A percentile compares a stretch with the other conserved stretches of the same genome.
Evolutionary conservation across 2,113 vertebrate genomes (phyloP).

Genomic region (Neotragus moschatus): DNA sequence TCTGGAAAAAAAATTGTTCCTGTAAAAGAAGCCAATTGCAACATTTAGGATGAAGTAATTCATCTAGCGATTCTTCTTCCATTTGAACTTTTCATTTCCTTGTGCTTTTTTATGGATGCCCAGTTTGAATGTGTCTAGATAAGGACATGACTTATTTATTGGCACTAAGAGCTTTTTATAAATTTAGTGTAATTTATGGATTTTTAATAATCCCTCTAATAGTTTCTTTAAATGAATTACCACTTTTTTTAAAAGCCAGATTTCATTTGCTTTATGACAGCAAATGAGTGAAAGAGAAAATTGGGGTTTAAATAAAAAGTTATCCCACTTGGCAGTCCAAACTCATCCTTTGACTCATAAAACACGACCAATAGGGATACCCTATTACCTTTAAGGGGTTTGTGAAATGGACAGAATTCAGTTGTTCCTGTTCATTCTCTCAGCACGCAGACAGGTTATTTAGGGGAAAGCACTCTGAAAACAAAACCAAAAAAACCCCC

Average conservation of each 20-base stretch:
- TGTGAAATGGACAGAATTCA: slow-evolving; percentile 30
- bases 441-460: slow-evolving; percentile 8
- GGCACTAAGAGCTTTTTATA: slow-evolving; percentile 79
- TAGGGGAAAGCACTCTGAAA: slow-evolving; percentile 14
- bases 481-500: not conserved
- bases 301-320: slow-evolving; percentile 57
- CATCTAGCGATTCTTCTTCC: slow-evolving; percentile 75
- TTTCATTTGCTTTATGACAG: slow-evolving; percentile 66
- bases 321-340: slow-evolving; percentile 23
- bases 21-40: slow-evolving; percentile 75
- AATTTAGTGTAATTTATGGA: slow-evolving; percentile 74
- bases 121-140: slow-evolving; percentile 72
- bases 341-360: slow-evolving; percentile 23
- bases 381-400: slow-evolving; percentile 33
- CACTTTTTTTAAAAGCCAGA: slow-evolving; percentile 68
- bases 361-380: not conserved
- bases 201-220: slow-evolving; percentile 72
- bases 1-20: slow-evolving; percentile 74
- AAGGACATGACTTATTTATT: slow-evolving; percentile 74
- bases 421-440: not conserved
- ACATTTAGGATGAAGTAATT: slow-evolving; percentile 80
- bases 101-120: slow-evolving; percentile 70
- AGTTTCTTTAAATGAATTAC: slow-evolving; percentile 71
- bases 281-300: slow-evolving; percentile 51
- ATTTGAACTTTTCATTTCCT: slow-evolving; percentile 77